A percentile compares a stretch with the other conserved stretches of the same genome.
Evolutionary conservation across 2,113 vertebrate species (phyloP).

Genomic region (Cepphus grylle): DNA sequence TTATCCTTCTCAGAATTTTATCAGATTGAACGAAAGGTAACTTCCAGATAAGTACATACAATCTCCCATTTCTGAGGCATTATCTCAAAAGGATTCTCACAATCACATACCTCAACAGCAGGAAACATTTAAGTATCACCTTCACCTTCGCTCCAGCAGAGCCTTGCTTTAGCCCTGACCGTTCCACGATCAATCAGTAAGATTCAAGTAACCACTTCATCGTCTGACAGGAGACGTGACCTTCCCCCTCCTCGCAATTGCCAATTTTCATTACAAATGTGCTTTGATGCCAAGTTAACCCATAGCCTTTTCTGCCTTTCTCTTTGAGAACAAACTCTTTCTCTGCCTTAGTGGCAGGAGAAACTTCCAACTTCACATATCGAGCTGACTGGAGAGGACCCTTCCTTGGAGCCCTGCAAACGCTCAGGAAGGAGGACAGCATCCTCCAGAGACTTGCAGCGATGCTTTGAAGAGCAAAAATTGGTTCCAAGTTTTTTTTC

Average conservation of each 20-base stretch:
- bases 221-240: not conserved
- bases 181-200: not conserved
- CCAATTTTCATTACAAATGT: not conserved
- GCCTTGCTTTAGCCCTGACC: not conserved
- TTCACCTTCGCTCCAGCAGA: not conserved
- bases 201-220: not conserved
- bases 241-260: accelerated
- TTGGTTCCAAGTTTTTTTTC: not conserved
- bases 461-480: not conserved
- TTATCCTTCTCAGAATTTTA: not conserved
- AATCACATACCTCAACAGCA: not conserved
- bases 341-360: not conserved
- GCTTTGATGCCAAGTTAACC: not conserved
- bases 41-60: not conserved
- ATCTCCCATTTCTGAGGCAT: not conserved
- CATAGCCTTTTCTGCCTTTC: not conserved
- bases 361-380: not conserved
- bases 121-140: not conserved
- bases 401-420: not conserved
- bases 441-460: not conserved
- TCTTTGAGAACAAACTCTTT: not conserved
- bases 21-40: not conserved
- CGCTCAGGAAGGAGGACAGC: not conserved
- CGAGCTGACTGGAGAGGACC: not conserved
- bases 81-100: not conserved